These are phyloP conservation scores for Echeneis naucrates DNA, from an alignment of 2,797 vertebrate genomes.

Conservation along the genomic window DNA sequence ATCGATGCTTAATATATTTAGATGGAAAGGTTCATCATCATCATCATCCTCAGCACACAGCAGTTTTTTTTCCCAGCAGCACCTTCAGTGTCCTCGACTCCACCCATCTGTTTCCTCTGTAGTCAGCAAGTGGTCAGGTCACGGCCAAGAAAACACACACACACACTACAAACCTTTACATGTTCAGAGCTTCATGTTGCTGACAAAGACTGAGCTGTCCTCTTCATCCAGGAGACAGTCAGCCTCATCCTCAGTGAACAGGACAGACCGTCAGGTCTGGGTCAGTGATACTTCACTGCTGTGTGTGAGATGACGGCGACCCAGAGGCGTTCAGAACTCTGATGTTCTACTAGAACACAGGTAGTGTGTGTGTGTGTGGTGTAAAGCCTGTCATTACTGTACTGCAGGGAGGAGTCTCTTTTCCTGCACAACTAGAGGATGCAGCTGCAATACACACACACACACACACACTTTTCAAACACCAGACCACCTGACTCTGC, in stretches of 20 bases:
- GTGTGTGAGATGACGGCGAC: background rate
- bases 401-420: too few species aligned
- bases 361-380: conserved; percentile 10
- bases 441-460: conserved; percentile 16
- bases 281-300: too few species aligned
- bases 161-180: background rate
- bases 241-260: too few species aligned
- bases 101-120: conserved; percentile 28
- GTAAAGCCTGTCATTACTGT: too few species aligned
- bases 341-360: background rate
- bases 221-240: too few species aligned
- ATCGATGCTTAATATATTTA: too few species aligned
- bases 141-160: conserved; percentile 2
- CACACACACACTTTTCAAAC: conserved; percentile 9
- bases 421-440: too few species aligned
- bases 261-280: too few species aligned
- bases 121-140: conserved; percentile 33
- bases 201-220: too few species aligned
- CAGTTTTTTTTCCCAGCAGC: conserved; percentile 21
- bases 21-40: background rate
- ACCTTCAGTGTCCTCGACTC: conserved; percentile 36
- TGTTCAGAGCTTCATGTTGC: too few species aligned
- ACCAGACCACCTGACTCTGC: conserved; percentile 18
- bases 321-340: background rate
- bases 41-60: conserved; percentile 27